Percentiles rank a stretch among this genome's conserved stretches.
These are phyloP conservation scores for Galbula dea DNA, from an alignment of 2,113 vertebrate genomes.

Conservation along the genomic window DNA sequence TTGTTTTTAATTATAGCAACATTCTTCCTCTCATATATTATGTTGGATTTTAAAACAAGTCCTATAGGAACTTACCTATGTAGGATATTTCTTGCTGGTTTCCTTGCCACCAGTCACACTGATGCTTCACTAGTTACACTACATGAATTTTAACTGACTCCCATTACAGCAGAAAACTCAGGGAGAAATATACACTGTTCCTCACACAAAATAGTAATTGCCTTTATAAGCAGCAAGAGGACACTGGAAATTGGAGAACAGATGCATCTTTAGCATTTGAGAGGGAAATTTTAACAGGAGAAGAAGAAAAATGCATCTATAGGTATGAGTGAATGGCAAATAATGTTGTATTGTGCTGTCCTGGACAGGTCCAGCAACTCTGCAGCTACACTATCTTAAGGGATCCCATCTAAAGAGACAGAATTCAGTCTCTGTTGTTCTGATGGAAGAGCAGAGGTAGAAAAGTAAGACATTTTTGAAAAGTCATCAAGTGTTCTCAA, in stretches of 20 bases:
- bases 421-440: background rate
- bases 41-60: conserved; percentile 34
- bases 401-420: background rate
- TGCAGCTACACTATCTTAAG: background rate
- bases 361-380: background rate
- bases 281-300: background rate
- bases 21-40: conserved; percentile 46
- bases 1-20: conserved; percentile 57
- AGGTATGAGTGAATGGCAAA: background rate
- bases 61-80: background rate
- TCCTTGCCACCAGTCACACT: background rate
- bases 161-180: background rate
- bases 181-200: background rate
- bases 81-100: conserved; percentile 1
- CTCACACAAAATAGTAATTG: background rate
- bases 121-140: background rate
- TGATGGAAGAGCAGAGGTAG: background rate
- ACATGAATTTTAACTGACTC: background rate
- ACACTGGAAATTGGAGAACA: background rate
- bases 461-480: background rate
- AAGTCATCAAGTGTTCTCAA: conserved; percentile 4
- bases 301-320: background rate
- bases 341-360: background rate
- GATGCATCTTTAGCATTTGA: background rate
- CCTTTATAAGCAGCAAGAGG: background rate